phyloP scores from a whole-genome alignment of 1,140 invertebrate genomes.

The Drosophila ohnishii region DNA sequence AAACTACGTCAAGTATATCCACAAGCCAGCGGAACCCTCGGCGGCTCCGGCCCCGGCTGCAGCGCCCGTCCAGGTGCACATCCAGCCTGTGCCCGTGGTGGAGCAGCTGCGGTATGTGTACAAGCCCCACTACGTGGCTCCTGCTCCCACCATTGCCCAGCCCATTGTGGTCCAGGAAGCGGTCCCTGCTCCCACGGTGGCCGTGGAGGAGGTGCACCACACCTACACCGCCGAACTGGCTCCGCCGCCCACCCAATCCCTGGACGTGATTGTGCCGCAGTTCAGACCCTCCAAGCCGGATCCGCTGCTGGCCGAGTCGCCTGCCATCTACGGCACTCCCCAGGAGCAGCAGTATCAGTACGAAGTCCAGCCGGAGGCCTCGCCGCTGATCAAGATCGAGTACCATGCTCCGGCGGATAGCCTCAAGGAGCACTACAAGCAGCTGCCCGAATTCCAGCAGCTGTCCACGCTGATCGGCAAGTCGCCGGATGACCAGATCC shows the following conservation, averaged over 20 bases:
- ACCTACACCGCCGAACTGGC: constrained; percentile 57
- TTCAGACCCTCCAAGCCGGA: constrained; percentile 72
- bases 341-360: constrained; percentile 60
- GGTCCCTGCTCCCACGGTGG: background rate
- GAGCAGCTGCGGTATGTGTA: constrained; percentile 78
- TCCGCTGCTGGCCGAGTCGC: constrained; percentile 47
- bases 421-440: constrained; percentile 72
- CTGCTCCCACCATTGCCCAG: constrained; percentile 47
- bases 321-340: constrained; percentile 43
- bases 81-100: constrained; percentile 76
- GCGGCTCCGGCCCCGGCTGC: background rate
- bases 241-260: constrained; percentile 14
- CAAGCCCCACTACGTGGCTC: constrained; percentile 37
- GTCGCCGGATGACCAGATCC: constrained; percentile 80
- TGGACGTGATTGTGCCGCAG: constrained; percentile 28
- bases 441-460: constrained; percentile 69
- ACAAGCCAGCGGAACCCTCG: constrained; percentile 14
- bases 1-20: constrained; percentile 51
- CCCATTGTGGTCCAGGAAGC: constrained; percentile 70
- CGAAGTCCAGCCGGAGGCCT: constrained; percentile 33
- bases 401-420: constrained; percentile 63
- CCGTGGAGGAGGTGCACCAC: constrained; percentile 59
- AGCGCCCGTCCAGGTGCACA: constrained; percentile 68
- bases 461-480: constrained; percentile 77
- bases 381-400: constrained; percentile 72